phyloP scores from a whole-genome alignment of 2,113 vertebrate species.

The Oryzias woworae region DNA sequence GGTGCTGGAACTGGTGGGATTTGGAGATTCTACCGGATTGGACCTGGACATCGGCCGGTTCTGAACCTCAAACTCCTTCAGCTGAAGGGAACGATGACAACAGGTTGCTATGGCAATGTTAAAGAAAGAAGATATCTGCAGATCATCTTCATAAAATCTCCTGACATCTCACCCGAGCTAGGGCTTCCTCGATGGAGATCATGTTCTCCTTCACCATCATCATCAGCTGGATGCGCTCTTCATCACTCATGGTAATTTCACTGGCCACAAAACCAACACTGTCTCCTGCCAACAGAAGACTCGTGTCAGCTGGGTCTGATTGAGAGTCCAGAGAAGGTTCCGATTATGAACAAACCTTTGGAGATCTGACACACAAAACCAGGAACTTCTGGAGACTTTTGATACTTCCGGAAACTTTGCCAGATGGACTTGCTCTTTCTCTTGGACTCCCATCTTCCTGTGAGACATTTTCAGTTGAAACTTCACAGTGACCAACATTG shows the following conservation, averaged over 20 bases:
- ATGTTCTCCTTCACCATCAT: conserved; percentile 99
- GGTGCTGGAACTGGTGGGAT: conserved; percentile 76
- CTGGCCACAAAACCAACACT: conserved; percentile 94
- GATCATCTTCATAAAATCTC: too few relatives aligned
- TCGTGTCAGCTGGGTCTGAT: not conserved
- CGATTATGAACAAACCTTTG: conserved; percentile 79
- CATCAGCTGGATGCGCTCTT: conserved; percentile 97
- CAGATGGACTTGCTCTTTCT: conserved; percentile 96
- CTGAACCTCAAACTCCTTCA: conserved; percentile 94
- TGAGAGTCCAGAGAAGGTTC: not conserved
- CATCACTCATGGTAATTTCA: conserved; percentile 97
- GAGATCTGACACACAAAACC: conserved; percentile 84
- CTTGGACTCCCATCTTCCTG: conserved; percentile 91
- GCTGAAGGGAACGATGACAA: conserved; percentile 67
- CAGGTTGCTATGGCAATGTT: not conserved
- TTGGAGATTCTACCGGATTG: conserved; percentile 82
- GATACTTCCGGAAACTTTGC: conserved; percentile 92
- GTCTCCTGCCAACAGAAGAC: conserved; percentile 76
- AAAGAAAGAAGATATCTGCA: too few relatives aligned
- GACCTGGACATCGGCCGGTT: conserved; percentile 77
- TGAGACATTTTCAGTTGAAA: not conserved
- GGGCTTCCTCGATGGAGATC: conserved; percentile 97
- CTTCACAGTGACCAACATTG: too few relatives aligned
- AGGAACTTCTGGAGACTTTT: conserved; percentile 67
- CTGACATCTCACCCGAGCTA: conserved; percentile 85